Base-by-base conservation (phyloP, 2,797 vertebrate species). In the Melanotaenia nigrans region DNA sequence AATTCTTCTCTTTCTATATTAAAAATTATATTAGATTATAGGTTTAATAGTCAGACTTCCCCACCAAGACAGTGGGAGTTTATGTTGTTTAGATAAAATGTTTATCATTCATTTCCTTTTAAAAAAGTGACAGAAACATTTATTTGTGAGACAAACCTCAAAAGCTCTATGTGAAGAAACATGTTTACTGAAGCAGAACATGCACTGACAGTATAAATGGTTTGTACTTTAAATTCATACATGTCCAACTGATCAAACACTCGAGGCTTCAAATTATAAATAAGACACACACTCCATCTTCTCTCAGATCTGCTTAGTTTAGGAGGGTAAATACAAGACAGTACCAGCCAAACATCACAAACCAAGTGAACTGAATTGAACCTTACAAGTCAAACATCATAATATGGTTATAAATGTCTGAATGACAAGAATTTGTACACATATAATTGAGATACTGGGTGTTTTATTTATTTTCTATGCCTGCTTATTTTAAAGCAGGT, bases 241-340 rank as follows among this genome's bases (percentile, higher is more conserved):
- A 79, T 66, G 66, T 72, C 85, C 35, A 73, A 82, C 77, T 85
- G 75, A 82, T 87, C 62, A 69, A 86, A 77, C 68, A 58, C 61
- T 75, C 57, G 45, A 22, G 28, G 45, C 65, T 75, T 76, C 22
- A 53, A 73, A 77, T 71, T 54, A 85, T 75, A 71, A 85, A 75
- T 80, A 64, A 67, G 57, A 68, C 24, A 38, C 25, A 1, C 10
- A 55, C 60, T 62, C 59, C 58, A 57, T 67, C 69, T 83, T 78
- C 77, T 77, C 66, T 68, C 63, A 61, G 55, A 42, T 74, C 54
- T 71, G 65, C 73, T 81, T 51, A 18, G n/a, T 76, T 78, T 71
- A 33, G 9, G 9, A 68, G 55, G 58, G 65, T 64, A 75, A 83
- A 86, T 57, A 73, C 57, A 66, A 25, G 22, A 61, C 38, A 56